These are phyloP conservation scores for Chymomyza caudatula DNA, from an alignment of 2,888 invertebrate species.

Conservation along the genomic window DNA sequence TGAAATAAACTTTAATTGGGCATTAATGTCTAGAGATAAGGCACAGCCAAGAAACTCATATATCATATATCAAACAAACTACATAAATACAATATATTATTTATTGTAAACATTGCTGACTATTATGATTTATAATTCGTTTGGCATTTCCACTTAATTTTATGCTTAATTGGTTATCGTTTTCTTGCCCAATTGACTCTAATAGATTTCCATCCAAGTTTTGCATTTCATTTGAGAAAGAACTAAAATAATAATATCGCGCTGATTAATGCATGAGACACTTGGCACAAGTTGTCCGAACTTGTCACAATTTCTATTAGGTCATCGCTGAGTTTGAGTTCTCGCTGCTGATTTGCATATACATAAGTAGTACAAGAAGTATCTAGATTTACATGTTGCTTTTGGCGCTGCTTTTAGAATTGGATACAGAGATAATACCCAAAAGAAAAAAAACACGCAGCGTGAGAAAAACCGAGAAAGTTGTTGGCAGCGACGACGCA, in stretches of 20 bases:
- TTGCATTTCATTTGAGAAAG: constrained; percentile 3
- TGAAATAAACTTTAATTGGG: background rate
- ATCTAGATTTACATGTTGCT: background rate
- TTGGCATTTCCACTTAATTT: background rate
- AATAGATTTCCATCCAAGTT: background rate
- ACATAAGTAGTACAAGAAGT: background rate
- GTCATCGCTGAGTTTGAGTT: constrained; percentile 60
- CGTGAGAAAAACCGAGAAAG: constrained; percentile 58
- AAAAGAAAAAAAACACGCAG: background rate
- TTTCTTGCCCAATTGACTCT: background rate
- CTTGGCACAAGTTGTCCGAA: constrained; percentile 56
- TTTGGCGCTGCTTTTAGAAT: background rate
- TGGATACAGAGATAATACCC: background rate
- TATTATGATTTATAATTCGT: background rate
- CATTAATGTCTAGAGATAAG: background rate
- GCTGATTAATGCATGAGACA: constrained; percentile 57
- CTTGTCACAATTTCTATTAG: constrained; percentile 68
- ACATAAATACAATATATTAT: too few species aligned
- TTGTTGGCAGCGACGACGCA: constrained; percentile 35
- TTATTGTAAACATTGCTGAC: background rate
- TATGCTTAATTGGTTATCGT: background rate
- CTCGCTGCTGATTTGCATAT: constrained; percentile 14
- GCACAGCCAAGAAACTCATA: background rate
- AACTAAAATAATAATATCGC: constrained; percentile 19
- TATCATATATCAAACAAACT: background rate